phyloP scores from a whole-genome alignment of 1,140 invertebrate species.

The Hyles vespertilio region DNA sequence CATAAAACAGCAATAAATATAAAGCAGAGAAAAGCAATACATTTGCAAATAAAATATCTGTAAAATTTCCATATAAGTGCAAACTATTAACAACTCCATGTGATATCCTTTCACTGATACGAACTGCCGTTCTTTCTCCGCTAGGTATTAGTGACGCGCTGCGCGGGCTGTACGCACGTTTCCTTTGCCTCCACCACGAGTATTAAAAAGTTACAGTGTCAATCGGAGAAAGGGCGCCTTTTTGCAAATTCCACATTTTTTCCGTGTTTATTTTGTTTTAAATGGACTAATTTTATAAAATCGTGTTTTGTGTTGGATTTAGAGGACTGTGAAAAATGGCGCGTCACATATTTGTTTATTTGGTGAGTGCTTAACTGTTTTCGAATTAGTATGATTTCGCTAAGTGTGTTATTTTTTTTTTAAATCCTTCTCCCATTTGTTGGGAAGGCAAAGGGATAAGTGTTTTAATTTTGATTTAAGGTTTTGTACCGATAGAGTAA shows the following conservation, averaged over 20 bases:
- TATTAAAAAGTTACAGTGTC: conserved; percentile 11
- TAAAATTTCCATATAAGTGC: background rate
- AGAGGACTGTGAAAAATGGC: background rate
- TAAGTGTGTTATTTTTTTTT: too few relatives aligned
- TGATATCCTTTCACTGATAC: conserved; percentile 26
- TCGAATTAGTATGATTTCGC: too few relatives aligned
- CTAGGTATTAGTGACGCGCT: conserved; percentile 13
- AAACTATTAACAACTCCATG: conserved; percentile 18
- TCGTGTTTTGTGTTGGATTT: conserved; percentile 2
- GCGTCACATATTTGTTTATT: conserved; percentile 3
- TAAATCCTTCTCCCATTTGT: too few relatives aligned
- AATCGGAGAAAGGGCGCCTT: too few relatives aligned
- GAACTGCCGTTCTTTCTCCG: conserved; percentile 27
- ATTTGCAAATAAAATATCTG: too few relatives aligned
- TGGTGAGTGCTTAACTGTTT: conserved; percentile 1
- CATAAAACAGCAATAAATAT: background rate
- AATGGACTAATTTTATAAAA: background rate
- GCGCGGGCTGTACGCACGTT: conserved; percentile 18
- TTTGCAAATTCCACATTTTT: background rate
- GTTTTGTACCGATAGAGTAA: too few relatives aligned
- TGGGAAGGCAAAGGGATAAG: too few relatives aligned
- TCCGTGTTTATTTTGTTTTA: too few relatives aligned
- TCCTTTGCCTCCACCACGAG: conserved; percentile 7
- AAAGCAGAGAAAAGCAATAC: background rate
- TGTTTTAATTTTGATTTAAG: too few relatives aligned